Percentiles rank a stretch among this genome's conserved stretches.
Evolutionary conservation across 2,797 vertebrate genomes (phyloP).

Genomic region (Ctenosaura bakeri): DNA sequence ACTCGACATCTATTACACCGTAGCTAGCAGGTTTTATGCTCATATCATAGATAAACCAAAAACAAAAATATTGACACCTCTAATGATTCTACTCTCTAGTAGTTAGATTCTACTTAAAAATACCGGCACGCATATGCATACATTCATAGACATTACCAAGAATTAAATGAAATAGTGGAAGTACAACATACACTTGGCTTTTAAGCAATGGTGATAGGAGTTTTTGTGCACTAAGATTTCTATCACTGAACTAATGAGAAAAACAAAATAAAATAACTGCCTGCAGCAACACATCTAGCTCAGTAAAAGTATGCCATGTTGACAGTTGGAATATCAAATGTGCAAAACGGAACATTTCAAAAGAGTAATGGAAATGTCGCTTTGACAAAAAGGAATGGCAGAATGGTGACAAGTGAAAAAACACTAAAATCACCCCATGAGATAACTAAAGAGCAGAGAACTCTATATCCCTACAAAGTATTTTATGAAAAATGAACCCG

Average conservation of each 20-base stretch:
- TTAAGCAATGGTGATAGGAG: slow-evolving; percentile 20
- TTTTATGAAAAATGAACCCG: background rate
- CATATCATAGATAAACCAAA: background rate
- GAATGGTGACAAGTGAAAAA: slow-evolving; percentile 3
- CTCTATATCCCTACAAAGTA: background rate
- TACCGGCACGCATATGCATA: slow-evolving; percentile 36
- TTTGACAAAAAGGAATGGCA: background rate
- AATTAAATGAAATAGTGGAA: slow-evolving; percentile 43
- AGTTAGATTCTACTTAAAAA: slow-evolving; percentile 36
- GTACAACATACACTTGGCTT: slow-evolving; percentile 49
- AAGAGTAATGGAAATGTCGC: slow-evolving; percentile 27
- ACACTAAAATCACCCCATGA: background rate
- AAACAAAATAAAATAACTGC: background rate
- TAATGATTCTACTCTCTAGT: background rate
- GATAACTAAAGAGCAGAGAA: background rate
- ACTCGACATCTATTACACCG: background rate
- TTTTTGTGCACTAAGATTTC: background rate
- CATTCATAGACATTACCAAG: slow-evolving; percentile 40
- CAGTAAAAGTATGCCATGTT: slow-evolving; percentile 44
- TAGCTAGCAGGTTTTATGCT: background rate
- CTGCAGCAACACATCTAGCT: slow-evolving; percentile 22
- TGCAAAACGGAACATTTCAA: slow-evolving; percentile 38
- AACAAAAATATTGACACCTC: background rate
- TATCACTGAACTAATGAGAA: slow-evolving; percentile 10
- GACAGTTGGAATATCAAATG: slow-evolving; percentile 32